Evolutionary conservation across 2,888 invertebrate genomes (phyloP).

Genomic region (Diloba caeruleocephala): DNA sequence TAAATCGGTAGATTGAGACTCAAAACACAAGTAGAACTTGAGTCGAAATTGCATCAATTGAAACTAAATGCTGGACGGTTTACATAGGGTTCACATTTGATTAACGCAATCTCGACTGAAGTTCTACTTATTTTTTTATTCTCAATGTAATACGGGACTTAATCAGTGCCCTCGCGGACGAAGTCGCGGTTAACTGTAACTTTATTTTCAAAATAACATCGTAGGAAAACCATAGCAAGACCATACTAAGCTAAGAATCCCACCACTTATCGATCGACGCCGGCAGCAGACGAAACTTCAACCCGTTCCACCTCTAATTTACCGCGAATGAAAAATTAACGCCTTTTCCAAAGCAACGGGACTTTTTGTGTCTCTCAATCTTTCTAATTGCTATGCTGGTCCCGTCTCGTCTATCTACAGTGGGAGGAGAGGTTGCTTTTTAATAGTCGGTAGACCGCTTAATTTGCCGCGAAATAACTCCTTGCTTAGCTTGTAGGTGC

Average conservation of each 20-base stretch:
- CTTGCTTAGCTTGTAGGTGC: conserved; percentile 19
- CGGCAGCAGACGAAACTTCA: conserved; percentile 49
- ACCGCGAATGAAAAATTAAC: conserved; percentile 66
- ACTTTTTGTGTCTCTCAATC: conserved; percentile 63
- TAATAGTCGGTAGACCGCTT: conserved; percentile 56
- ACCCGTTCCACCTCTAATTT: conserved; percentile 58
- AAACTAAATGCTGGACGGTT: no score
- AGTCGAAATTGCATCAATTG: no score
- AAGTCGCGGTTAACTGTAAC: no score
- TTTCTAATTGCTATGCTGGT: conserved; percentile 63
- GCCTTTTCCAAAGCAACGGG: conserved; percentile 56
- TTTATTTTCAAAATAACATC: no score
- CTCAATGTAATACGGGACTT: no score
- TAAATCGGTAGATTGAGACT: no score
- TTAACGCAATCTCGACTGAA: no score
- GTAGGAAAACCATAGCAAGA: conserved; percentile 14
- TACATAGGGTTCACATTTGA: no score
- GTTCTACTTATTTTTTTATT: no score
- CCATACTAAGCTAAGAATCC: conserved; percentile 37
- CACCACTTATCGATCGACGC: conserved; percentile 51
- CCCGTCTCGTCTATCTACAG: conserved; percentile 51
- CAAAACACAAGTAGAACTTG: no score
- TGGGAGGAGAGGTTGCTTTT: conserved; percentile 49
- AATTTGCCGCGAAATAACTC: conserved; percentile 57
- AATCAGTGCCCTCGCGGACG: no score